Percentiles rank a stretch among this genome's conserved stretches.
Evolutionary conservation across 2,113 vertebrate species (phyloP).

Genomic region (Colaptes auratus): DNA sequence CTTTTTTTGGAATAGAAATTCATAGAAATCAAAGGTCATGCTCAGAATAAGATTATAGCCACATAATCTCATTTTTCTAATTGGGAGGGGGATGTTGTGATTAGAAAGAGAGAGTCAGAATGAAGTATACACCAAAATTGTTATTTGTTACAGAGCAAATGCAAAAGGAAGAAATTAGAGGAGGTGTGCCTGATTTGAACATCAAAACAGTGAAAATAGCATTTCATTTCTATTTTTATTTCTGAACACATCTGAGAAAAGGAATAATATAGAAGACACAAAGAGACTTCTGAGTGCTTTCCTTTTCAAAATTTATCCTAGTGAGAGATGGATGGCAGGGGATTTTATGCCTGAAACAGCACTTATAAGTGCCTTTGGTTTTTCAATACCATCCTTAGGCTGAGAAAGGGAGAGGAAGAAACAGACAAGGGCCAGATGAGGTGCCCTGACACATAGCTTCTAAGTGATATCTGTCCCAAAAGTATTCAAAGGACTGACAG

Average conservation of each 20-base stretch:
- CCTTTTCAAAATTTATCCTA: conserved; percentile 1
- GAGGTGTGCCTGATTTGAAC: conserved; percentile 17
- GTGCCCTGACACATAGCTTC: conserved; percentile 34
- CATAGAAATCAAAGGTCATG: conserved; percentile 37
- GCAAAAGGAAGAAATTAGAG: conserved; percentile 8
- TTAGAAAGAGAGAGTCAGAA: not conserved
- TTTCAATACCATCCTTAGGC: not conserved
- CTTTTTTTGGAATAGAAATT: not conserved
- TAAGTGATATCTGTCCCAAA: conserved; percentile 20
- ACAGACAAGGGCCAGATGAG: not conserved
- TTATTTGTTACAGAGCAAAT: not conserved
- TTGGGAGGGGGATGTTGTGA: not conserved
- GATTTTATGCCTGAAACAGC: conserved; percentile 45
- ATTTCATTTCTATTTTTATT: conserved; percentile 64
- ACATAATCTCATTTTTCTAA: conserved; percentile 37
- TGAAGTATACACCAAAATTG: not conserved
- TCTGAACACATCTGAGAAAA: conserved; percentile 20
- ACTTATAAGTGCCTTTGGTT: conserved; percentile 40
- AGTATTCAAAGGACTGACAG: conserved; percentile 21
- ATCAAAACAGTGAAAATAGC: conserved; percentile 57
- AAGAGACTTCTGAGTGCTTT: conserved; percentile 34
- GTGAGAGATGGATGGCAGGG: conserved; percentile 31
- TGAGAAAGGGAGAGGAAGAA: not conserved
- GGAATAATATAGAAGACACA: conserved; percentile 28
- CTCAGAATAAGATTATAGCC: conserved; percentile 26